Evolutionary conservation across 1,140 invertebrate species (phyloP), one percentile per base, ranked within the genome.

Genomic region (Pseudomyrmex pallidus): DNA sequence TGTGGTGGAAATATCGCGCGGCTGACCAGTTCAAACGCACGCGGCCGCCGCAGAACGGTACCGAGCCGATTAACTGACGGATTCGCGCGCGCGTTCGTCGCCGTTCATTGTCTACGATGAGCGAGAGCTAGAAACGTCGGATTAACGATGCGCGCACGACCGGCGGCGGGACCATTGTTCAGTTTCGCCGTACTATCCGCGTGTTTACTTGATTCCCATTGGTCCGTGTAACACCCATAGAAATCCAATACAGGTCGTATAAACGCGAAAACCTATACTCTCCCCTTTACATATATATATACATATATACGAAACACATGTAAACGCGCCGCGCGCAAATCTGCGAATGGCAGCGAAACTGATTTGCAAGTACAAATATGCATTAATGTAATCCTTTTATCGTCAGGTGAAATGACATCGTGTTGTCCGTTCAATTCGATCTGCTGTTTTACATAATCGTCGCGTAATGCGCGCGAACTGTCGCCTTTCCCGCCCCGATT

Each of bases 141-240:
- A 70, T 84, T 57, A 85, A 59, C 83, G 22, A 35, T 35, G 61
- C 22, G 70, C 56, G 52, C 54, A 44, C 12, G 50, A 54, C 74
- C 44, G 48, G 17, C 22, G 54, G 35, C 22, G 54, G 35, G 35
- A 35, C 35, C 66, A 70, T 72, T 86, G 85, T 86, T 68, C 35
- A 67, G 83, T 68, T 52, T 46, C 25, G 46, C 50, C 20, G 15
- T 70, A 25, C 62, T 86, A 68, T 74, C 35, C 35, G 5, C 68
- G 56, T 74, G 54, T 85, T 85, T 85, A 67, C 74, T 59, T 57
- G 59, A 67, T 80, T 80, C 73, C 77, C 61, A 80, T 64, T 82
- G 74, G 63, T 61, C 61, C 46, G 57, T 35, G 57, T 48, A 74
- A 85, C 63, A 52, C 20, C 44, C 54, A 66, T 82, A 82, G 84